Evolutionary conservation across 2,113 vertebrate species (phyloP).

Genomic region (Rhynchomys soricoides): DNA sequence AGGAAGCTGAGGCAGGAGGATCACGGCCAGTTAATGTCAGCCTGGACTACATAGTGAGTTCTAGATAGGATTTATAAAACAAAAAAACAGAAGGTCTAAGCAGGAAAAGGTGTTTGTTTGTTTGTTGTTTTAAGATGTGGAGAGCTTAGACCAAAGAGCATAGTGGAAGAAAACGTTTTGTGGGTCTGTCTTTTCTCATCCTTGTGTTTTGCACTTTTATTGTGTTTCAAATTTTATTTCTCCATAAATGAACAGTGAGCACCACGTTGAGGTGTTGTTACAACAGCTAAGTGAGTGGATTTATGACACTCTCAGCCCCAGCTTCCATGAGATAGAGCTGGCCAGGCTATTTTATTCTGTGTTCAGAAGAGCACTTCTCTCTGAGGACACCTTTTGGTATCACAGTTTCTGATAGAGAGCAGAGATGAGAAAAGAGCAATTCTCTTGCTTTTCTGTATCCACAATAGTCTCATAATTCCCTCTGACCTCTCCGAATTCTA

Average conservation of each 20-base stretch:
- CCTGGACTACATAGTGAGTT: background rate
- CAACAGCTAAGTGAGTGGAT: background rate
- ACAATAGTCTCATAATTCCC: background rate
- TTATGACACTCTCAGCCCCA: background rate
- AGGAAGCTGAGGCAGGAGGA: background rate
- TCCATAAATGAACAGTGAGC: constrained; percentile 2
- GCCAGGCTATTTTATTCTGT: background rate
- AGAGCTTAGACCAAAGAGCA: background rate
- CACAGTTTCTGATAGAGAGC: background rate
- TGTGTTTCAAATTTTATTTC: background rate
- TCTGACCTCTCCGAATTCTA: background rate
- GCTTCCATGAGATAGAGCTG: background rate
- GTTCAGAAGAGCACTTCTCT: constrained; percentile 35
- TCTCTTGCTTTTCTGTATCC: constrained; percentile 17
- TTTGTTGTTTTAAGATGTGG: background rate
- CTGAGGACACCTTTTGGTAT: background rate
- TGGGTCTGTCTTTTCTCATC: background rate
- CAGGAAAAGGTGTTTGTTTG: background rate
- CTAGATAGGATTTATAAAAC: background rate
- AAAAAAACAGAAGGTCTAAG: background rate
- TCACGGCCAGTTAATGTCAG: background rate
- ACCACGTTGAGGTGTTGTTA: background rate
- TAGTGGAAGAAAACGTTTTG: background rate
- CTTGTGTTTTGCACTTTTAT: background rate
- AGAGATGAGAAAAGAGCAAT: background rate